Base-by-base conservation (phyloP, 2,888 invertebrate species). In the Coelinius sp. region DNA sequence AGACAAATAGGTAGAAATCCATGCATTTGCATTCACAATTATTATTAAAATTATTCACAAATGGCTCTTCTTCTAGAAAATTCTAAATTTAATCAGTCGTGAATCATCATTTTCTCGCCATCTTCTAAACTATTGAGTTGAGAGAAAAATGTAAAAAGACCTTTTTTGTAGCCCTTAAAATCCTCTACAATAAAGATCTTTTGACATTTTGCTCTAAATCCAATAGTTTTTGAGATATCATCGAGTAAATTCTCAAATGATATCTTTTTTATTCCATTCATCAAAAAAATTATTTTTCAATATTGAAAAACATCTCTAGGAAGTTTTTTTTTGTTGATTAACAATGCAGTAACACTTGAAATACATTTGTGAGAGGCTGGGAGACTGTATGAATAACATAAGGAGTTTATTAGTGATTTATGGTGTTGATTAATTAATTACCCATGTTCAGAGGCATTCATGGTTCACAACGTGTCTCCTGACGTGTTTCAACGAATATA, bases 381-480 rank as follows among this genome's bases (percentile, higher is more conserved):
- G 41, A 41, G 12, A 41, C 12, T 41, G 12, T n/a, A 41, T n/a
- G 41, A 35, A 1, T 35, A 35, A n/a, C 12, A 10, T 14, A 31
- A 17, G 3, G 35, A 17, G 41, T 22, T 20, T 62, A 1, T 35
- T 25, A 46, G 53, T 1, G 25, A 20, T 73, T 65, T 67, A 25
- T 62, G 41, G 46, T 68, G 44, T 70, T 73, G 49, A 59, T 44
- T 56, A 41, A 73, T 35, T 38, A 76, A 79, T 93, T 93, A 94
- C 93, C 93, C 93, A 90, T 93, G 93, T 90, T 94, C 93, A 82
- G 93, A 93, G 88, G 93, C 92, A 90, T 94, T 94, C 93, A 93
- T 94, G 86, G 79, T 87, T 84, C 59, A 53, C 12, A 17, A 59
- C 59, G 59, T 59, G 59, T 59, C 59, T 59, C 31, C 59, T 59